Evolutionary conservation across 2,113 vertebrate genomes (phyloP).

Genomic region (Pseudorectes ferrugineus): DNA sequence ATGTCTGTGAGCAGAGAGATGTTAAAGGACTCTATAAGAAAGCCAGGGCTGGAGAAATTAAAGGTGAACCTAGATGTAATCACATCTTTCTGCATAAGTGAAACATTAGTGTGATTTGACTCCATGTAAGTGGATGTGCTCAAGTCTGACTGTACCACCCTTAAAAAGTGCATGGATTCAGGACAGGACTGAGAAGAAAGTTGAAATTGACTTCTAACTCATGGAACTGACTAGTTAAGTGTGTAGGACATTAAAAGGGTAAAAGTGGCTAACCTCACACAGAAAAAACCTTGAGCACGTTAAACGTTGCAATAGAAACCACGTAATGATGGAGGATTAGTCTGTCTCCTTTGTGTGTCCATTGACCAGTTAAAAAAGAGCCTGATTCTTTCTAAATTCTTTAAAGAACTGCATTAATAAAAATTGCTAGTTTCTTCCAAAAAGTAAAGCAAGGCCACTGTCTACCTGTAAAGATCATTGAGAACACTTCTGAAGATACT

Average conservation of each 20-base stretch:
- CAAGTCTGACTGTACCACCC: not conserved
- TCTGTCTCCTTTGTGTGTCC: not conserved
- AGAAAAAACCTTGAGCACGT: not conserved
- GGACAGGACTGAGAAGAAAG: not conserved
- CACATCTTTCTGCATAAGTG: not conserved
- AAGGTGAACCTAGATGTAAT: conserved; percentile 74
- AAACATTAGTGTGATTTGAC: not conserved
- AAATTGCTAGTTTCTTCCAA: not conserved
- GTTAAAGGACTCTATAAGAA: conserved; percentile 97
- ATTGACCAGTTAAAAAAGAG: not conserved
- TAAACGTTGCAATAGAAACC: not conserved
- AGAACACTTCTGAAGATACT: not conserved
- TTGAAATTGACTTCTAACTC: not conserved
- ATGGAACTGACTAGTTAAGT: not conserved
- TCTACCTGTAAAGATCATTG: not conserved
- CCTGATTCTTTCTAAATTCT: not conserved
- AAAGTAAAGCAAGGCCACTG: not conserved
- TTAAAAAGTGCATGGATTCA: not conserved
- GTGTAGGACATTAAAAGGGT: not conserved
- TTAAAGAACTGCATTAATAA: not conserved
- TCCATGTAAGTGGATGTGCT: fast-evolving
- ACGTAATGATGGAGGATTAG: not conserved
- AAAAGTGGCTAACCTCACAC: not conserved
- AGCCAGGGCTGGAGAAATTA: conserved; percentile 95
- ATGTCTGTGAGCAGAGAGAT: conserved; percentile 96